A percentile compares a stretch with the other conserved stretches of the same genome.
phyloP scores from a whole-genome alignment of 2,888 invertebrate species.

The Petrolisthes cinctipes region DNA sequence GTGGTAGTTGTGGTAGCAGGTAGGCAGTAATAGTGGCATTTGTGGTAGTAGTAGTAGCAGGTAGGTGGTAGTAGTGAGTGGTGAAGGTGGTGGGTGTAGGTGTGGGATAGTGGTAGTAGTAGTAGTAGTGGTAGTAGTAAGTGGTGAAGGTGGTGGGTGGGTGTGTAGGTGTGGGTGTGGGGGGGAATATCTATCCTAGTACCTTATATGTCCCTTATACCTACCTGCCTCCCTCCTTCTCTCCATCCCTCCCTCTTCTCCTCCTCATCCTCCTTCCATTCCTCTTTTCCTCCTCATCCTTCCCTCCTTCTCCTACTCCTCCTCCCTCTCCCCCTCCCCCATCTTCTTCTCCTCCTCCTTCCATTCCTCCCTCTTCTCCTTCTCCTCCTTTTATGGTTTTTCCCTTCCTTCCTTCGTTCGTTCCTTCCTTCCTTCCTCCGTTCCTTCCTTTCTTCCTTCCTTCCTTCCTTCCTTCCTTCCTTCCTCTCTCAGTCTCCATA shows the following conservation, averaged over 20 bases:
- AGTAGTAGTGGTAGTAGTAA: not conserved
- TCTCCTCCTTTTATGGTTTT: too few species aligned
- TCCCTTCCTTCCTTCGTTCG: too few species aligned
- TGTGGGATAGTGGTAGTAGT: not conserved
- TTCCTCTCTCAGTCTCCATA: too few species aligned
- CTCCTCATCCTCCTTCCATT: not conserved
- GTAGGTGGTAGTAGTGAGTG: not conserved
- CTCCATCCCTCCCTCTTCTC: constrained; percentile 12
- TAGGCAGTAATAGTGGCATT: not conserved
- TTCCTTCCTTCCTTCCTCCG: too few species aligned
- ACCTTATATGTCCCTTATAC: not conserved
- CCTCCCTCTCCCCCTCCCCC: not conserved
- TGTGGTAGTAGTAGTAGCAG: not conserved
- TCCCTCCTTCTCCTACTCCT: constrained; percentile 1
- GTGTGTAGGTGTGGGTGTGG: not conserved
- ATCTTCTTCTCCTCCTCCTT: not conserved
- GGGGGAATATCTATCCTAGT: not conserved
- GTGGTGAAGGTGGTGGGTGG: not conserved
- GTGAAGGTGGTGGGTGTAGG: not conserved
- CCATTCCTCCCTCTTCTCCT: constrained; percentile 4
- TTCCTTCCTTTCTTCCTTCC: too few species aligned
- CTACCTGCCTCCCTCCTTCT: constrained; percentile 29
- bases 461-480: too few species aligned
- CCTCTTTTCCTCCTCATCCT: constrained; percentile 5
- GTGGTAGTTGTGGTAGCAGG: not conserved